These are phyloP conservation scores for Hemicordylus capensis DNA, from an alignment of 2,113 vertebrate species.

Conservation along the genomic window DNA sequence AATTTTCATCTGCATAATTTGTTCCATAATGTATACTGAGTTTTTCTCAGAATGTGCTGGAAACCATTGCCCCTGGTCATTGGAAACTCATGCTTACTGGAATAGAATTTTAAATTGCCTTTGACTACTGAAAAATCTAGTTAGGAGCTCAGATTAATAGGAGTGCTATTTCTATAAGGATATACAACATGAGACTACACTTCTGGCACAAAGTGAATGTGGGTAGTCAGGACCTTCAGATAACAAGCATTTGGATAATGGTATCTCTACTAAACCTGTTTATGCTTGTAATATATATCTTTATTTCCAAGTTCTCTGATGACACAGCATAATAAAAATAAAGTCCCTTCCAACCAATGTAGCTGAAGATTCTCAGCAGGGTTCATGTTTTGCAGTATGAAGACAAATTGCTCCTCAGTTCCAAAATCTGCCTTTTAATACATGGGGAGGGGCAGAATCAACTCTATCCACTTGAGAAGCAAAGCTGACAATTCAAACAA, in stretches of 20 bases:
- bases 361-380: neutral
- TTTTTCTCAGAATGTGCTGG: neutral
- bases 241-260: neutral
- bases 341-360: neutral
- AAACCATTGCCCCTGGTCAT: neutral
- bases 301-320: neutral
- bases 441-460: neutral
- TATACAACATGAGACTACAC: neutral
- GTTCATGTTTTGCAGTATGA: neutral
- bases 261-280: neutral
- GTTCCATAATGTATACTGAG: neutral
- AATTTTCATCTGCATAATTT: neutral
- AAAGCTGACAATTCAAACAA: slow-evolving; percentile 16
- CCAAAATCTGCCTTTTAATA: neutral
- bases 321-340: neutral
- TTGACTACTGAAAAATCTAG: neutral
- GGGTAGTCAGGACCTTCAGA: neutral
- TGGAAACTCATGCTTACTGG: neutral
- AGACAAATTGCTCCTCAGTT: neutral
- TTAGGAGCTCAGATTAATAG: neutral
- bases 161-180: neutral
- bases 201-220: neutral
- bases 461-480: neutral
- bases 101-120: neutral
- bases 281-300: neutral